Percentiles rank a stretch among this genome's conserved stretches.
These are phyloP conservation scores for Drosophila dives DNA, from an alignment of 2,888 invertebrate genomes.

Conservation along the genomic window DNA sequence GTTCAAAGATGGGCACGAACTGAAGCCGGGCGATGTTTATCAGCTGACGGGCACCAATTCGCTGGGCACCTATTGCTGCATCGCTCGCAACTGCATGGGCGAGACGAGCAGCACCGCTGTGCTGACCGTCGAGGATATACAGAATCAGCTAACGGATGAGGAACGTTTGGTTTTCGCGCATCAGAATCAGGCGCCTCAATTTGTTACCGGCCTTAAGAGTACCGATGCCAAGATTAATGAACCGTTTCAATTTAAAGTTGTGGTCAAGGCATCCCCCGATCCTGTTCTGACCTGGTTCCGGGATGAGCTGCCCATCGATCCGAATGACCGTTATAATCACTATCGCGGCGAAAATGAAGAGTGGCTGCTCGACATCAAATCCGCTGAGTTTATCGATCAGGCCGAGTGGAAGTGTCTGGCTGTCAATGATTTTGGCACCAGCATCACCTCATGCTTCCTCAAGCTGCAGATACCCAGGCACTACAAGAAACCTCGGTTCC, in stretches of 20 bases:
- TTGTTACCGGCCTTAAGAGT: constrained; percentile 92
- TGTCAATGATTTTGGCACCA: constrained; percentile 94
- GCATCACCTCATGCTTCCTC: constrained; percentile 93
- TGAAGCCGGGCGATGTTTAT: constrained; percentile 96
- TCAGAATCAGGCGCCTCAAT: constrained; percentile 93
- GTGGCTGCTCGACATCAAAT: constrained; percentile 90
- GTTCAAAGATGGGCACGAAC: constrained; percentile 96
- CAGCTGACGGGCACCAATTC: constrained; percentile 96
- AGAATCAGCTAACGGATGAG: constrained; percentile 94
- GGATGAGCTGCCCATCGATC: constrained; percentile 92
- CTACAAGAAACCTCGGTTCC: constrained; percentile 94
- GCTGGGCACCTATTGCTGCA: constrained; percentile 94
- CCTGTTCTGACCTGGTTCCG: constrained; percentile 94
- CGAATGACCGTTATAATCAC: constrained; percentile 89
- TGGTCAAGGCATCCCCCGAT: constrained; percentile 92
- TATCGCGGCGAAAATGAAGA: constrained; percentile 89
- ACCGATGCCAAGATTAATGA: constrained; percentile 93
- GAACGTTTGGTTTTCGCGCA: constrained; percentile 88
- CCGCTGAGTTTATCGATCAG: constrained; percentile 93
- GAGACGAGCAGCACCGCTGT: constrained; percentile 94
- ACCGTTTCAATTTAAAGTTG: constrained; percentile 91
- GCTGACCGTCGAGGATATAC: constrained; percentile 95
- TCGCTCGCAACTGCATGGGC: constrained; percentile 96
- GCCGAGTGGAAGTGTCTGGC: constrained; percentile 97
- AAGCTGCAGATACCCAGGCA: constrained; percentile 94